Conservation (phyloP, 2,888 invertebrate species). For the Seira ritae region DNA sequence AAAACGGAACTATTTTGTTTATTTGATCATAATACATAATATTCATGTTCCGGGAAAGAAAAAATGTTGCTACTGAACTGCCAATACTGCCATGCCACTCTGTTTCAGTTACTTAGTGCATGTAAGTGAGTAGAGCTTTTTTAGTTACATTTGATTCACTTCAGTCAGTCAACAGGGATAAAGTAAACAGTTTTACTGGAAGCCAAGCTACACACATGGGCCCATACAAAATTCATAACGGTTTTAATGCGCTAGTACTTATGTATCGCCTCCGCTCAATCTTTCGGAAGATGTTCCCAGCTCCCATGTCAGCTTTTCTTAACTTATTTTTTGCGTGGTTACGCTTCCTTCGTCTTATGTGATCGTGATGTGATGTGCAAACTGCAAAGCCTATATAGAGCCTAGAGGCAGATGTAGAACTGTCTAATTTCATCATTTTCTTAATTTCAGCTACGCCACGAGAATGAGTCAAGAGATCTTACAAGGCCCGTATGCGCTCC, state of each 20-base stretch:
- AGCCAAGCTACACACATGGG: neutral
- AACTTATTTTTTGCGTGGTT: no score
- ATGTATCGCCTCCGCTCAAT: neutral
- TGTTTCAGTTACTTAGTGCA: neutral
- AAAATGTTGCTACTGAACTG: neutral
- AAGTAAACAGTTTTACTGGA: neutral
- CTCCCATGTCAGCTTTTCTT: neutral
- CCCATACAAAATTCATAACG: neutral
- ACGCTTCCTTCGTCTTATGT: neutral
- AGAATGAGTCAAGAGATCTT: no score
- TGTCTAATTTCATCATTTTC: constrained; percentile 11
- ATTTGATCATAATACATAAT: neutral
- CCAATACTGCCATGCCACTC: neutral
- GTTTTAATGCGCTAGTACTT: neutral
- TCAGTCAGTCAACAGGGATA: neutral
- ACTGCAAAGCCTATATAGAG: neutral
- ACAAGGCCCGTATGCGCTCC: neutral
- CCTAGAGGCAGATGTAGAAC: neutral
- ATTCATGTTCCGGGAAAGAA: neutral
- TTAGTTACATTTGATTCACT: neutral
- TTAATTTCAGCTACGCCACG: neutral
- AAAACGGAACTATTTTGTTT: neutral
- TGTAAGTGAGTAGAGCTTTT: neutral
- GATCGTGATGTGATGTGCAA: neutral
- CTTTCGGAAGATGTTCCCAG: neutral